Evolutionary conservation across 2,888 invertebrate genomes (phyloP).

Genomic region (Noctua fimbriata): DNA sequence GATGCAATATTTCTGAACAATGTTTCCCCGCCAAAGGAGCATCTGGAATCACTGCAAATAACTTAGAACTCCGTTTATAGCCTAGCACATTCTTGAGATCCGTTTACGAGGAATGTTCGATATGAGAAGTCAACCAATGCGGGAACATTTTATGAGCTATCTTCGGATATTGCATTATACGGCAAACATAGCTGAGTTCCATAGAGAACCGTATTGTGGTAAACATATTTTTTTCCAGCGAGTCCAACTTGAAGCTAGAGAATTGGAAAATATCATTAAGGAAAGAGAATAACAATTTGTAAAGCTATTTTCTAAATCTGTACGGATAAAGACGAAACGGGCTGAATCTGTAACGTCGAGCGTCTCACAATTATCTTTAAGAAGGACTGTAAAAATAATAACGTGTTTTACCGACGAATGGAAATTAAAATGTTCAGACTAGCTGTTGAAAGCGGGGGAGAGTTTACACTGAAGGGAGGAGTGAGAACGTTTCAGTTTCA

Average conservation of each 20-base stretch:
- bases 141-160: conserved; percentile 66
- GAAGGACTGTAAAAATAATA: conserved; percentile 72
- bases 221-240: conserved; percentile 20
- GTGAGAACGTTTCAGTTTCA: conserved; percentile 73
- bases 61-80: conserved; percentile 71
- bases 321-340: conserved; percentile 20
- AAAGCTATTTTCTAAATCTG: conserved; percentile 27
- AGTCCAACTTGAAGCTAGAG: conserved; percentile 10
- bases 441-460: conserved; percentile 67
- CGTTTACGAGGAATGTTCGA: conserved; percentile 74
- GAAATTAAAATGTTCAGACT: conserved; percentile 76
- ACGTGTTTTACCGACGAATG: conserved; percentile 70
- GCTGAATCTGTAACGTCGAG: conserved; percentile 61
- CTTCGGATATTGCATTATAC: conserved; percentile 63
- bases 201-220: conserved; percentile 14
- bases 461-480: conserved; percentile 67
- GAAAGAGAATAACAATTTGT: conserved; percentile 27
- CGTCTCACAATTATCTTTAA: conserved; percentile 69
- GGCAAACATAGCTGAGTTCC: conserved; percentile 33
- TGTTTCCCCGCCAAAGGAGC: conserved; percentile 70
- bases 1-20: conserved; percentile 70
- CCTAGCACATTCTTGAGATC: conserved; percentile 72
- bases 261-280: conserved; percentile 14
- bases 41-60: conserved; percentile 78
- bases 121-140: conserved; percentile 72